A percentile compares a stretch with the other conserved stretches of the same genome.
phyloP scores from a whole-genome alignment of 2,888 invertebrate genomes.

The Vannuccia rotundouncinata region DNA sequence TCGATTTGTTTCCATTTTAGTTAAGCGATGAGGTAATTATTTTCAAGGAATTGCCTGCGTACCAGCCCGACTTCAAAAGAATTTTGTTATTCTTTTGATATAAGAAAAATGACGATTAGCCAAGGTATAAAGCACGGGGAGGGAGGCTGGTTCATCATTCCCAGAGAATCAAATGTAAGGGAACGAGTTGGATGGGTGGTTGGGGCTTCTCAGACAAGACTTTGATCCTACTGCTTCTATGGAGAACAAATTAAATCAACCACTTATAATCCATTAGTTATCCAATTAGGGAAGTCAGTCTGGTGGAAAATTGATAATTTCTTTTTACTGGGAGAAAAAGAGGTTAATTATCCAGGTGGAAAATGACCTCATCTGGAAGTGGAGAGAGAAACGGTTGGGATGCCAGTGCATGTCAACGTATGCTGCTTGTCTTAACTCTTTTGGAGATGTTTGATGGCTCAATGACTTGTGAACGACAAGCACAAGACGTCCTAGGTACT shows the following conservation, averaged over 20 bases:
- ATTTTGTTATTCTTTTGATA: slow-evolving; percentile 15
- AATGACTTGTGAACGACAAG: slow-evolving; percentile 5
- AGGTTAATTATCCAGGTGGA: slow-evolving; percentile 23
- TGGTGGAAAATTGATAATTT: slow-evolving; percentile 15
- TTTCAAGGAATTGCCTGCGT: not conserved
- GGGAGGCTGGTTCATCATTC: too few relatives aligned
- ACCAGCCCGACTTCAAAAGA: not conserved
- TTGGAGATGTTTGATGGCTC: not conserved
- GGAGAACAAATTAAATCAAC: slow-evolving; percentile 7
- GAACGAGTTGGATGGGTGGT: not conserved
- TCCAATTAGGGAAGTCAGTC: slow-evolving; percentile 23
- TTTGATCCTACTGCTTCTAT: slow-evolving; percentile 4
- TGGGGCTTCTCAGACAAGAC: slow-evolving; percentile 9
- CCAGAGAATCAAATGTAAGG: not conserved
- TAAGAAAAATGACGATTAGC: not conserved
- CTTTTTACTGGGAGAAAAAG: slow-evolving; percentile 13
- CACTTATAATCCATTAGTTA: slow-evolving; percentile 26
- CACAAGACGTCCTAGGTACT: too few relatives aligned
- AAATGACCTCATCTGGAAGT: slow-evolving; percentile 26
- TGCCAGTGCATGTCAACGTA: not conserved
- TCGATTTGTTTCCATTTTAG: slow-evolving; percentile 23
- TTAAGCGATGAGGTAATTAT: slow-evolving; percentile 17
- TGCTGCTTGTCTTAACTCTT: not conserved
- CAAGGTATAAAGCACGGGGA: not conserved
- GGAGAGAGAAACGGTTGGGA: not conserved